A percentile compares a stretch with the other conserved stretches of the same genome.
These are phyloP conservation scores for Acanthopagrus latus DNA, from an alignment of 2,797 vertebrate genomes.

Conservation along the genomic window DNA sequence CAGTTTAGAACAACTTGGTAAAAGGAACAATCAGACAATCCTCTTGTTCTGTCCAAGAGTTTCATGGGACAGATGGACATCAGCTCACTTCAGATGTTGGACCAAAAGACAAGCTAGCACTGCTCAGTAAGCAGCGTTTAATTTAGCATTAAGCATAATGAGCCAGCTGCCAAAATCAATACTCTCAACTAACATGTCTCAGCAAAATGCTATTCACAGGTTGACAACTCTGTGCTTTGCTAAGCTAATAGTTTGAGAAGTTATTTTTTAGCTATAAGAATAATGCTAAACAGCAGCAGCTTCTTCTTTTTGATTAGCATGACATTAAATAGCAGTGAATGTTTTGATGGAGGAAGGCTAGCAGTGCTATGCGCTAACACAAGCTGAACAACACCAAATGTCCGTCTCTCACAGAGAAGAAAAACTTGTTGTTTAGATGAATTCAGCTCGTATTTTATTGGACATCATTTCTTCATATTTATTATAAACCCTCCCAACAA, in stretches of 20 bases:
- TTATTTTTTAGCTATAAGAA: not conserved
- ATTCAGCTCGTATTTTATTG: not conserved
- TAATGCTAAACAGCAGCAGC: too few relatives aligned
- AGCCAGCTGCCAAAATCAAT: not conserved
- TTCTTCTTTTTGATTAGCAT: not conserved
- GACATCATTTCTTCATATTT: not conserved
- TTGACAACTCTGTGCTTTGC: not conserved
- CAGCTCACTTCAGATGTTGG: not conserved
- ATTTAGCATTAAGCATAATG: not conserved
- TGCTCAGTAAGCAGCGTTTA: not conserved
- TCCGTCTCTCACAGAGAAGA: too few relatives aligned
- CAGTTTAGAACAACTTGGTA: not conserved
- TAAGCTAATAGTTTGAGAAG: not conserved
- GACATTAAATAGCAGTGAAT: not conserved
- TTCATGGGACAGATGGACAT: not conserved
- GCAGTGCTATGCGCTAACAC: not conserved
- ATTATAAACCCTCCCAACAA: not conserved
- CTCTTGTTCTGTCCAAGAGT: not conserved
- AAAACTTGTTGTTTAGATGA: not conserved
- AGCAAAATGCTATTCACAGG: not conserved
- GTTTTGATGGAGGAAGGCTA: not conserved
- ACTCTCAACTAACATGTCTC: not conserved
- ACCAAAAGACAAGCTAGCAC: not conserved
- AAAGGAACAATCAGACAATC: conserved; percentile 30
- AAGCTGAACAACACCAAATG: too few relatives aligned